A percentile compares a stretch with the other conserved stretches of the same genome.
Conservation (phyloP, 2,113 vertebrate species). For the Saimiri boliviensis region DNA sequence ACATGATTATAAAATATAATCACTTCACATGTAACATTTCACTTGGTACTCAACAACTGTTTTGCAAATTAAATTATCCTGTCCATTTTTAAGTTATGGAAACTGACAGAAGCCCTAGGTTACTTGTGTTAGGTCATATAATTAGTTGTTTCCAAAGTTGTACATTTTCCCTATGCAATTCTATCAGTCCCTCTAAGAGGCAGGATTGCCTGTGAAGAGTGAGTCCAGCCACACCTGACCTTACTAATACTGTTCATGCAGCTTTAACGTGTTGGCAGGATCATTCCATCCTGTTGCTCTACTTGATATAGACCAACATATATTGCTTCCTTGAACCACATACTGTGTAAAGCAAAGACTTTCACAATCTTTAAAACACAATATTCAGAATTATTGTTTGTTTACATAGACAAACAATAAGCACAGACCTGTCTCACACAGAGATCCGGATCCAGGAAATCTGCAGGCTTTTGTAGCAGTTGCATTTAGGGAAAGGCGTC, state of each 20-base stretch:
- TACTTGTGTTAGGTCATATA: background rate
- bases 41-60: background rate
- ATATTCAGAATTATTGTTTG: background rate
- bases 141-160: background rate
- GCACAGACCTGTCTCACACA: background rate
- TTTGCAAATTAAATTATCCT: background rate
- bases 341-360: background rate
- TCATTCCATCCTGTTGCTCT: background rate
- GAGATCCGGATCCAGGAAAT: background rate
- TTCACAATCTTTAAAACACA: background rate
- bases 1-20: background rate
- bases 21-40: background rate
- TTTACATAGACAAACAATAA: background rate
- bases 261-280: accelerated
- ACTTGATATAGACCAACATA: background rate
- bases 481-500: background rate
- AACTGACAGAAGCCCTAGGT: background rate
- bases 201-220: background rate
- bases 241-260: background rate
- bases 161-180: accelerated
- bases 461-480: background rate
- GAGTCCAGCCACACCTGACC: background rate
- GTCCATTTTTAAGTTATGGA: background rate
- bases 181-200: background rate
- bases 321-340: background rate